Evolutionary conservation across 2,888 invertebrate genomes (phyloP).

Genomic region (Tachina grossa): DNA sequence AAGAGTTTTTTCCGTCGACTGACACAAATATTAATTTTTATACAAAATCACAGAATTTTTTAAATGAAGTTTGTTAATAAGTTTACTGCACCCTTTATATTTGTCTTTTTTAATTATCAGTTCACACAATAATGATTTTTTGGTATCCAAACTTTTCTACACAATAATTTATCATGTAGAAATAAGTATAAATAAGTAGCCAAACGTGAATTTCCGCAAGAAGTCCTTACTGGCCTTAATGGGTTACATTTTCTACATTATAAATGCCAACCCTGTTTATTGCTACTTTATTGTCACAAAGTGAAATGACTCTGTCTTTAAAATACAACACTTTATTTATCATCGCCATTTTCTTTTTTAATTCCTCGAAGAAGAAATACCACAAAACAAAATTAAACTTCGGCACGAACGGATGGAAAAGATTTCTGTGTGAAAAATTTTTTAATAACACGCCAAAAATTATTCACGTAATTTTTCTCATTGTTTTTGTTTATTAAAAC

Average conservation of each 20-base stretch:
- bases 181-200: too few relatives aligned
- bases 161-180: too few relatives aligned
- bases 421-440: slow-evolving; percentile 58
- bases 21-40: too few relatives aligned
- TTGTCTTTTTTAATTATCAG: too few relatives aligned
- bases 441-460: slow-evolving; percentile 66
- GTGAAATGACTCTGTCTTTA: slow-evolving; percentile 9
- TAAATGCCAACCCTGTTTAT: background rate
- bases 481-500: slow-evolving; percentile 70
- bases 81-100: too few relatives aligned
- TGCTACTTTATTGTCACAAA: slow-evolving; percentile 1
- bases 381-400: slow-evolving; percentile 70
- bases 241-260: background rate
- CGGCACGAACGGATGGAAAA: slow-evolving; percentile 68
- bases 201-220: too few relatives aligned
- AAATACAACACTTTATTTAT: slow-evolving; percentile 34
- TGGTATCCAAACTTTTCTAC: too few relatives aligned
- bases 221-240: too few relatives aligned
- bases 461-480: slow-evolving; percentile 69
- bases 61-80: too few relatives aligned
- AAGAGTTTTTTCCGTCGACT: too few relatives aligned
- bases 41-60: too few relatives aligned
- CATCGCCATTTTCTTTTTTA: slow-evolving; percentile 67
- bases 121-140: too few relatives aligned
- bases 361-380: slow-evolving; percentile 63